Base-by-base conservation (phyloP, 2,113 vertebrate species). In the Lethenteron camtschaticum region DNA sequence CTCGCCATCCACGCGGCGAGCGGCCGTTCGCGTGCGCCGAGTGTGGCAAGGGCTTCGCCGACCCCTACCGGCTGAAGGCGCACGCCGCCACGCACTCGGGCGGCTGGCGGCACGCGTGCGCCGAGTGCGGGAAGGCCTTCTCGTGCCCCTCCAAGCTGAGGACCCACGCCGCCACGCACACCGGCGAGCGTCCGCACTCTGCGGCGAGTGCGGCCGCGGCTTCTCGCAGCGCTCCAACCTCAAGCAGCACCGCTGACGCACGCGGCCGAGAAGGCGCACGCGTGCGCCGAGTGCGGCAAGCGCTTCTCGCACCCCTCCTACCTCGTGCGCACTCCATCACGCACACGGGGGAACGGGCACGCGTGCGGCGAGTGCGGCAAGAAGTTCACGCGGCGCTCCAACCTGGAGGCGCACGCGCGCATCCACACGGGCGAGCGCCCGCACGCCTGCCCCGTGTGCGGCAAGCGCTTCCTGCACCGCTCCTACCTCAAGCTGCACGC, bases 311-410 rank as follows among this genome's bases (percentile, higher is more conserved):
- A 89, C 73, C 80, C 82, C 0, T 84, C 85, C 0, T 84, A 88
- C 77, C 81, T 88, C 81, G 82, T 63, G 83, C 84, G 72, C 87
- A 87, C 76, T 83, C 85, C 76, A 74, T 84, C 57, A 83, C 84
- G 1, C 87, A 89, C 79, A 87, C 85, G 0, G 86, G 84, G 2
- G 85, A 87, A 84, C 85, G 58, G 84, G 4, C 86, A 82, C 78
- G 85, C 86, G 80, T 88, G 85, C 74, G 79, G 81, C 10, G 82
- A 81, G 56, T 89, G 85, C 76, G 83, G 83, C 70, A 81, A 82
- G 16, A 80, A 83, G 18, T 90, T 88, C 3, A 82, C 84, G 20
- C 60, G 60, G 14, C n/a, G 20, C 14, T 74, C 69, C 9, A 24
- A 24, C 9, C 63, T 66, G n/a, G 63, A 16, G 10, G 63, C 24